Base-by-base conservation (phyloP, 2,888 invertebrate genomes). In the Synergus laeviventris region DNA sequence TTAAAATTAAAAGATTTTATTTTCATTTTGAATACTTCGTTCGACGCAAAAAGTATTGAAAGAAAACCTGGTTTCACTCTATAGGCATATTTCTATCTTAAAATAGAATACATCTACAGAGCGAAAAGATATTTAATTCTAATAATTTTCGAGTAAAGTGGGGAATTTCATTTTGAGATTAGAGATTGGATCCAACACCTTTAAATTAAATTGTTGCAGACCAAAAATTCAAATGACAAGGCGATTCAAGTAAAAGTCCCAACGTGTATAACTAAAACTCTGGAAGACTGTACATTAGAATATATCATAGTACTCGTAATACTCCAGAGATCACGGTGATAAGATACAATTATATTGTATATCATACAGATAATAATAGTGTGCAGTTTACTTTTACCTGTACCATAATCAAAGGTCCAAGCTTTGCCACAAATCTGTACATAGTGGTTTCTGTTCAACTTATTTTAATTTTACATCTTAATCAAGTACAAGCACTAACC, bases 231-330 rank as follows among this genome's bases (percentile, higher is more conserved):
- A 49, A n/a, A 49, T 49, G 16, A 21, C 21, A 45, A 39, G 21
- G 14, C 45, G 36, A 70, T 21, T 45, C 14, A 21, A 42, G 66
- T 70, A 74, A 38, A 59, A n/a, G 12, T n/a, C 21, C 2, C 42
- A 60, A 36, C 14, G 42, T 42, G 42, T 12, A 42, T 49, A 73
- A 18, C 56, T 74, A 60, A 21, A 74, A 73, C 49, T 49, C 38
- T 78, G 81, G 79, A 79, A 81, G 81, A 79, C 79, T 79, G 76
- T 79, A 78, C 74, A 76, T 74, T 74, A 66, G 18, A 31, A 76
- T 66, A 61, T 64, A 12, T 66, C 8, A 24, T 12, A 38, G 38
- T 38, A 62, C 36, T 62, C 42, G 14, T 42, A 21, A 64, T 64
- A n/a, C 21, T 64, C 64, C 64, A 64, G 64, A 64, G 21, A 64